These are phyloP conservation scores for Girardinus metallicus DNA, from an alignment of 2,797 vertebrate species.

Conservation along the genomic window DNA sequence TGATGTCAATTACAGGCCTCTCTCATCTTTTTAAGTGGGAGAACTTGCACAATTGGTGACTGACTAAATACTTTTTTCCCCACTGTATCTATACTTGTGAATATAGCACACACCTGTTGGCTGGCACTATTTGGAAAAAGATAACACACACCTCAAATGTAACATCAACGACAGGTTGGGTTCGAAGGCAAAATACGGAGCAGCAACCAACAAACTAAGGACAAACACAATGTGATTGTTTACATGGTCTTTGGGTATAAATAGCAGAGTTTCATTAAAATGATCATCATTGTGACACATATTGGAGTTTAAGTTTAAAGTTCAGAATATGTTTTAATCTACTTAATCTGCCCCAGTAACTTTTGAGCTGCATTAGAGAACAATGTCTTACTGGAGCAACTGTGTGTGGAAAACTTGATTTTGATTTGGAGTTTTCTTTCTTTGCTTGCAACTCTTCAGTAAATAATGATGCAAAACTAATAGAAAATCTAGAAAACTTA, in stretches of 20 bases:
- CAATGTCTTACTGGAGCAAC: neutral
- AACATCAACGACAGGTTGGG: constrained; percentile 30
- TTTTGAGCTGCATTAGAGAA: neutral
- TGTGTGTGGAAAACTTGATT: neutral
- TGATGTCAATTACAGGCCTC: too few species aligned
- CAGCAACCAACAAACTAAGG: constrained; percentile 13
- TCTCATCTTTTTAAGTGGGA: too few species aligned
- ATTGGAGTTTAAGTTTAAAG: neutral
- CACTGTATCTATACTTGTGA: constrained; percentile 11
- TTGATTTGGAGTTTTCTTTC: neutral
- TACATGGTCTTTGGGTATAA: neutral
- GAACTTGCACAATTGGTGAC: too few species aligned
- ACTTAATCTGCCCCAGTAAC: neutral
- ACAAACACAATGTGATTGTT: constrained; percentile 20
- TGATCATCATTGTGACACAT: neutral
- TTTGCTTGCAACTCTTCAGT: neutral
- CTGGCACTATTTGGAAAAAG: neutral
- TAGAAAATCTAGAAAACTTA: too few species aligned
- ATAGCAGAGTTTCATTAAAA: neutral
- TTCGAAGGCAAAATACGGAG: constrained; percentile 24
- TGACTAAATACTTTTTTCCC: too few species aligned
- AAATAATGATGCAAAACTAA: neutral
- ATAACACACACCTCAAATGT: constrained; percentile 42
- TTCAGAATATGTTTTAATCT: neutral
- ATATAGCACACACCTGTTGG: constrained; percentile 18